Base-by-base conservation (phyloP, 2,888 invertebrate species). In the Nomada lathburiana region DNA sequence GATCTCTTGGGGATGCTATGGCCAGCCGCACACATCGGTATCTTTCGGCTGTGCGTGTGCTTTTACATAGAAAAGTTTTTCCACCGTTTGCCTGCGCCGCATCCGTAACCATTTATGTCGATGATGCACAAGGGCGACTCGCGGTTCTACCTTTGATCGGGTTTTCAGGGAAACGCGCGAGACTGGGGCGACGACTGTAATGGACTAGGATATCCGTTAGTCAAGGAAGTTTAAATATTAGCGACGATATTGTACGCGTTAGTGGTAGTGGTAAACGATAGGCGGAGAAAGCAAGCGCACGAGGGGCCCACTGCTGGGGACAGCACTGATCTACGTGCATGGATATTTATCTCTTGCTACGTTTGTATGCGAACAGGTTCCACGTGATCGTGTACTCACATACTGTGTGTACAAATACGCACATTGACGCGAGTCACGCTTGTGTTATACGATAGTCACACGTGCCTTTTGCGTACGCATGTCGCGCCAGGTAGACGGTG, bases 331-430 rank as follows among this genome's bases (percentile, higher is more conserved):
- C 20, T 64, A 42, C 23, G 16, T 4, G 13, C 26, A 55, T 23
- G 18, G 13, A 55, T 50, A 29, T 73, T 77, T 77, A 74, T 62
- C 76, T 59, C 20, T 18, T 2, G 5, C 18, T 16, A 18, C 18
- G 23, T 20, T n/a, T 50, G 44, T 76, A 26, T 69, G 65, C 20
- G 71, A 65, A 71, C 69, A 76, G 63, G 63, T 76, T 68, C 53
- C 76, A 52, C 59, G 57, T 9, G 68, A 29, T 62, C 26, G 26
- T 68, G 13, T 60, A 52, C 5, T 23, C 36, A 36, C 7, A 0
- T 36, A 36, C 36, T 7, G 36, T 29, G 3, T 5, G 47, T 16
- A 50, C n/a, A 29, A 23, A 23, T 20, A 11, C 16, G 16, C n/a
- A n/a, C 47, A 29, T n/a, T 53, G 62, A 50, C 52, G 18, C 70